Conservation (phyloP, 2,113 vertebrate species). For the Ornithorhynchus anatinus region DNA sequence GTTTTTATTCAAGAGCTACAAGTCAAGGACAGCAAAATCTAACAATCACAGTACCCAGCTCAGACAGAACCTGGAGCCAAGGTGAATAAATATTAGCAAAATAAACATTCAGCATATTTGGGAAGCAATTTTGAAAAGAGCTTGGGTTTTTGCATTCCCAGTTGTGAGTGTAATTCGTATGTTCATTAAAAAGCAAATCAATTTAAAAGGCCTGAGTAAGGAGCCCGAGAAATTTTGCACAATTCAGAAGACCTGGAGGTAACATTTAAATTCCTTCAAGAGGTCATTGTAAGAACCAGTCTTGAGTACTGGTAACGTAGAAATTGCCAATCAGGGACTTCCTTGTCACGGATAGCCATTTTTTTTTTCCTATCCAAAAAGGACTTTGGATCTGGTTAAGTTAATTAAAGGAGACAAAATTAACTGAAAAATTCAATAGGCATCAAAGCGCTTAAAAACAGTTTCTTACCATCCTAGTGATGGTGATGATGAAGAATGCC, state of each 20-base stretch:
- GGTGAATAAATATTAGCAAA: constrained; percentile 38
- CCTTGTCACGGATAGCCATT: too few species aligned
- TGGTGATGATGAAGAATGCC: too few species aligned
- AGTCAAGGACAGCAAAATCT: background rate
- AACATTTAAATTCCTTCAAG: too few species aligned
- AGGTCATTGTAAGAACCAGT: too few species aligned
- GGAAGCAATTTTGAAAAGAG: constrained; percentile 28
- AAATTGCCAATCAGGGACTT: too few species aligned
- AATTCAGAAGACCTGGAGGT: background rate
- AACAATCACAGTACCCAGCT: background rate
- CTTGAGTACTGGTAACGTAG: too few species aligned
- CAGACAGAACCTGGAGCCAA: constrained; percentile 16
- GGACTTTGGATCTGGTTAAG: too few species aligned
- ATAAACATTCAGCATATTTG: background rate
- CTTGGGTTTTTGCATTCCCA: constrained; percentile 7
- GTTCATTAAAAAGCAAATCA: constrained; percentile 5
- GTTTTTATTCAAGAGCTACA: constrained; percentile 19
- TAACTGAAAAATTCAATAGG: too few species aligned
- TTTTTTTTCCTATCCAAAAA: too few species aligned
- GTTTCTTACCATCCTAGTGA: too few species aligned
- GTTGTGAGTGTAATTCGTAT: constrained; percentile 7
- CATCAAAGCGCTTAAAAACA: too few species aligned
- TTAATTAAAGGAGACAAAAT: too few species aligned
- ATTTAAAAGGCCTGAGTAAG: background rate
- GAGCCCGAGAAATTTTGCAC: accelerated